A percentile compares a stretch with the other conserved stretches of the same genome.
Conservation (phyloP, 2,113 vertebrate genomes). For the Suricata suricatta region DNA sequence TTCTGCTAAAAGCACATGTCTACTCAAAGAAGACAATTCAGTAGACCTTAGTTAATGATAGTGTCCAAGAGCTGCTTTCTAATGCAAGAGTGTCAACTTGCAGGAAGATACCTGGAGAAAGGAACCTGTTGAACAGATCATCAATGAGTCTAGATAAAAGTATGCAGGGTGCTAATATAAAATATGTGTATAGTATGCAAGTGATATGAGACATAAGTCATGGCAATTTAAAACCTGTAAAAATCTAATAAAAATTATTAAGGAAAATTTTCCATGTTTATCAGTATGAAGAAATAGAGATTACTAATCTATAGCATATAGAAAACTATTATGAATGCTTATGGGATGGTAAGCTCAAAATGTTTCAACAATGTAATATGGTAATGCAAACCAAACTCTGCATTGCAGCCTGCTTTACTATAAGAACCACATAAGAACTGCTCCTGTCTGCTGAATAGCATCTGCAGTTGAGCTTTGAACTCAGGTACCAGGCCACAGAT, state of each 20-base stretch:
- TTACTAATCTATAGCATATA: neutral
- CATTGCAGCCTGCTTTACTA: neutral
- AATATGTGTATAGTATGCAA: neutral
- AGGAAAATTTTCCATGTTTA: neutral
- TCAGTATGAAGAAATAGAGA: neutral
- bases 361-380: neutral
- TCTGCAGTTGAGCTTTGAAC: neutral
- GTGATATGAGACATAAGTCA: neutral
- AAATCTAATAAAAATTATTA: neutral
- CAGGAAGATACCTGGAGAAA: neutral
- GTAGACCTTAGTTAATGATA: neutral
- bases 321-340: neutral
- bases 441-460: neutral
- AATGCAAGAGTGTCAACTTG: neutral
- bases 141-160: conserved; percentile 5
- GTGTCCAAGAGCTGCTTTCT: neutral
- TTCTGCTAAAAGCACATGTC: neutral
- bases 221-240: neutral
- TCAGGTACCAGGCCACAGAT: neutral
- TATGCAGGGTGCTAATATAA: neutral
- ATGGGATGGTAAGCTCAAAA: neutral
- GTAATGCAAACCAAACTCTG: neutral
- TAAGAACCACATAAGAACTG: neutral
- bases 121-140: neutral
- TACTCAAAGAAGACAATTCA: neutral